Percentiles rank a stretch among this genome's conserved stretches.
Evolutionary conservation across 2,113 vertebrate species (phyloP).

Genomic region (Baryphthengus martii): DNA sequence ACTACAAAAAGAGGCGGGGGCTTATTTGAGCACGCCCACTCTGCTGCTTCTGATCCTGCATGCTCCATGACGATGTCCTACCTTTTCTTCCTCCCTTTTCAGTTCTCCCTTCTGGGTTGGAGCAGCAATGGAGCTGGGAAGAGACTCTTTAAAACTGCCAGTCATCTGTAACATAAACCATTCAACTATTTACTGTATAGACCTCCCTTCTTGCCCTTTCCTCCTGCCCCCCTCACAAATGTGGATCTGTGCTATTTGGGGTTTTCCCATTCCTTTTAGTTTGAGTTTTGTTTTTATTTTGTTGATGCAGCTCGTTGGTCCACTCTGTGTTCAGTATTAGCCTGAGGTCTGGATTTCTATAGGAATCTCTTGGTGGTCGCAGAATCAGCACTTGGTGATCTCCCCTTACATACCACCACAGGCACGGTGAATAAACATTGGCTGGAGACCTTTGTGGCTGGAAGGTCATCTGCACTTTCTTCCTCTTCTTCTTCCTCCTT

Average conservation of each 20-base stretch:
- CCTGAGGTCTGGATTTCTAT: conserved; percentile 71
- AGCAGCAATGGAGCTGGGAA: conserved; percentile 78
- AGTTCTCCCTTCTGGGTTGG: conserved; percentile 76
- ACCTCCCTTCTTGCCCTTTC: conserved; percentile 67
- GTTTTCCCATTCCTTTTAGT: conserved; percentile 68
- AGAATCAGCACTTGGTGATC: conserved; percentile 59
- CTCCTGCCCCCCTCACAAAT: conserved; percentile 57
- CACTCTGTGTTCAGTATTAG: conserved; percentile 80
- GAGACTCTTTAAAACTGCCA: conserved; percentile 79
- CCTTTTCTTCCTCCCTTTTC: conserved; percentile 70
- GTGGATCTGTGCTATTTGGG: conserved; percentile 71
- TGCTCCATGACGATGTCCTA: conserved; percentile 71
- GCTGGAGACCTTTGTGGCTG: conserved; percentile 63
- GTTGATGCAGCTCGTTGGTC: conserved; percentile 66
- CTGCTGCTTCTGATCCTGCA: conserved; percentile 81
- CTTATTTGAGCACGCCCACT: conserved; percentile 86
- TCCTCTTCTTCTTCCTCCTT: conserved; percentile 62
- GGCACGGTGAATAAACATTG: conserved; percentile 58
- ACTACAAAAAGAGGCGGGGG: conserved; percentile 98
- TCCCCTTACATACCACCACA: conserved; percentile 39
- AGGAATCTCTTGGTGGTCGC: conserved; percentile 59
- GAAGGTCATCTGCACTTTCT: conserved; percentile 70
- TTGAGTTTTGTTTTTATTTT: conserved; percentile 64
- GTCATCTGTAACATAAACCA: conserved; percentile 81
- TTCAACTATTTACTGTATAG: conserved; percentile 79